These are phyloP conservation scores for Mastomys natalensis DNA, from an alignment of 2,113 vertebrate species.

Conservation along the genomic window DNA sequence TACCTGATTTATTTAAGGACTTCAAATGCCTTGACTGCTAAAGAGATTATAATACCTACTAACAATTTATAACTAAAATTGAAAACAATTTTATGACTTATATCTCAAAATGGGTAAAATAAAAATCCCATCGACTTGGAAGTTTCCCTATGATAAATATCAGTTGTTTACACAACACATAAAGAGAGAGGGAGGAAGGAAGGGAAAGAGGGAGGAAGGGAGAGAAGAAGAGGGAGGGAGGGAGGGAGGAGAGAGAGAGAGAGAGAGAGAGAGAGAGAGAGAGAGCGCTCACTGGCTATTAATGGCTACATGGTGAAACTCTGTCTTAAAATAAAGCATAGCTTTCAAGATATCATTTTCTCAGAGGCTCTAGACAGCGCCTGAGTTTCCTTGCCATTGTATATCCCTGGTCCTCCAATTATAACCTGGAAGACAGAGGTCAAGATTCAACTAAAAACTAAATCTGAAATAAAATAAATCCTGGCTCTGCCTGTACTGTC, in stretches of 20 bases:
- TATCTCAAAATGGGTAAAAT: conserved; percentile 1
- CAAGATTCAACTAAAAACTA: neutral
- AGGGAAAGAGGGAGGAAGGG: neutral
- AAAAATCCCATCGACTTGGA: neutral
- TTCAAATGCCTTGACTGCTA: neutral
- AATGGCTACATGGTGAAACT: neutral
- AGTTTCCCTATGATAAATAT: neutral
- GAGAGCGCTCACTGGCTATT: neutral
- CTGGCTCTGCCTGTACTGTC: neutral
- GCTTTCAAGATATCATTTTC: neutral
- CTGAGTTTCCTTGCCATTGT: neutral
- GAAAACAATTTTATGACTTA: conserved; percentile 17
- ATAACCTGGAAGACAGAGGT: neutral
- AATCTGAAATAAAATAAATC: neutral
- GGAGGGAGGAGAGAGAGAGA: neutral
- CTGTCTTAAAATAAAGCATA: neutral
- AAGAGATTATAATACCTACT: conserved; percentile 3
- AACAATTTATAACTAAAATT: conserved; percentile 36
- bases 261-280: neutral
- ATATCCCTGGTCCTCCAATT: neutral
- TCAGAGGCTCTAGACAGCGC: neutral
- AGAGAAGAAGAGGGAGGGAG: too few relatives aligned
- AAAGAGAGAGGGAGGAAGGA: neutral
- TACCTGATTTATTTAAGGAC: neutral
- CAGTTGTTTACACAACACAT: neutral